Evolutionary conservation across 2,797 vertebrate species (phyloP), one percentile per base, ranked within the genome.

Genomic region (Xerus rutilus): DNA sequence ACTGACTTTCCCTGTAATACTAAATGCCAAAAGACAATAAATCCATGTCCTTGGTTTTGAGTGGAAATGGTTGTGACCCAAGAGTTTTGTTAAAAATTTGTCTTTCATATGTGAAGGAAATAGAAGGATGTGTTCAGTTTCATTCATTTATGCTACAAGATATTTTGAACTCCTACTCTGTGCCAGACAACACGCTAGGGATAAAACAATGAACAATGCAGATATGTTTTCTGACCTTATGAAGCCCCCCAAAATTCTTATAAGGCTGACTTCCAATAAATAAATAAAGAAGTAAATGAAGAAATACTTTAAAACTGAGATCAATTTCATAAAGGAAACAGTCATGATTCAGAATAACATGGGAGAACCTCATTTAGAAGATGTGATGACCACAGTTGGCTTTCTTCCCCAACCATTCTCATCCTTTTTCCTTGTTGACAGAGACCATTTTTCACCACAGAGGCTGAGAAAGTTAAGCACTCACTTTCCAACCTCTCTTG

Each of bases 21-120:
- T 78, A 85, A 89, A 52, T 84, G 43, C 52, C 20, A 30, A 84
- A 94, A 94, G 43, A 89, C 52, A 59, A 49, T 74, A n/a, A 39
- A 59, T 20, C 30, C 76, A 8, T 35, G n/a, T 62, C 67, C 45
- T 23, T 43, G 69, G 49, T 77, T 89, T 76, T 89, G 30, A 84
- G 76, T 65, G 78, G 79, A 84, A 94, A 84, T 52, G 6, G 8
- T 76, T 69, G 77, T 76, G 73, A 94, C 52, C 54, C 57, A 85
- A 90, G 43, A 85, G 49, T 94, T 72, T 90, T 90, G 64, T 85
- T 69, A 43, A 4, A 57, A 93, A 85, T 69, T 70, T 84, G 30
- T 57, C 43, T 85, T 85, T 89, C 64, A 43, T 15, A 52, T 70
- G 8, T 78, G n/a, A 89, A 94, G n/a, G 49, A 94, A 94, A 89